Evolutionary conservation across 2,797 vertebrate species (phyloP), one percentile per base, ranked within the genome.

Genomic region (Delichon dasypus): DNA sequence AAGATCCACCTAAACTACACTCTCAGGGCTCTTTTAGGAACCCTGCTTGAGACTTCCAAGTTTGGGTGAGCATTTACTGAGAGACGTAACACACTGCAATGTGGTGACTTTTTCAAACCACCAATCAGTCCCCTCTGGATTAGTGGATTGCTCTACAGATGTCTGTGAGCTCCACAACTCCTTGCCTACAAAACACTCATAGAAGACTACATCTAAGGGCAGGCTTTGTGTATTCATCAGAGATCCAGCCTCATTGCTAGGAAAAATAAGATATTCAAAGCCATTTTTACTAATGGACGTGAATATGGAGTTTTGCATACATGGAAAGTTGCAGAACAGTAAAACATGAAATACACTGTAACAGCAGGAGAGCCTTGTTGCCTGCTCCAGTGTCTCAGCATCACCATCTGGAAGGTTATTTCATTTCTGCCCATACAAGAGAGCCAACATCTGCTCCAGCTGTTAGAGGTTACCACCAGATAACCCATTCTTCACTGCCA

Each of bases 401-500:
- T n/a, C 16, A 57, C 15, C 13, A 14, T 27, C 10, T n/a, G 10
- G 29, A 45, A 36, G 7, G 13, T 23, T 83, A 48, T 6, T 29
- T 67, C 10, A 23, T 11, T 44, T 95, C 62, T 75, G 34, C 22
- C 3, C 6, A 25, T 2, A 75, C 18, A 22, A 0, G 3, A 67
- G 32, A 77, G 7, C 29, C 13, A 80, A 6, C 9, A 50, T 4
- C 2, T 57, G 13, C 13, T 80, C 16, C 38, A 71, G 11, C 11
- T 77, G 29, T 55, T 70, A n/a, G 17, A 44, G 7, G 1, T 23
- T 42, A 30, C 29, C 67, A 36, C 7, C 18, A 83, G 61, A 71
- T 9, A 55, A 74, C 25, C 9, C 0, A 0, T 14, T 79, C 32
- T 45, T 29, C 42, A 27, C 44, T 58, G 8, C 17, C 1, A 0